Evolutionary conservation across 2,113 vertebrate genomes (phyloP).

Genomic region (Phylloscopus trochiloides): DNA sequence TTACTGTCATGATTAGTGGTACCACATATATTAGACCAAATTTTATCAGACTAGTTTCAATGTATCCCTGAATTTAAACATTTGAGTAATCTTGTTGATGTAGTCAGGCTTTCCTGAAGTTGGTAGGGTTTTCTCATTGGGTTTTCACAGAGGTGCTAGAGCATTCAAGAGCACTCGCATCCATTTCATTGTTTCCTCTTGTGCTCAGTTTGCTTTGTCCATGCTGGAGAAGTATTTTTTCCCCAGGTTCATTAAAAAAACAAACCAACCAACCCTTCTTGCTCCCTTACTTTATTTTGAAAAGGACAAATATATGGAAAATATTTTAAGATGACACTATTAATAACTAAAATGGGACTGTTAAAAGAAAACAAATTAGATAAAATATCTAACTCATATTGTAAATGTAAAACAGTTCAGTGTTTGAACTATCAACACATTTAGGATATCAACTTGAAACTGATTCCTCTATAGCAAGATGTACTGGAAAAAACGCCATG

Average conservation of each 20-base stretch:
- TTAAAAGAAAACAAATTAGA: neutral
- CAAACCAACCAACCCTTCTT: neutral
- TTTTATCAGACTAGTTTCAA: neutral
- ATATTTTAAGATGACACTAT: neutral
- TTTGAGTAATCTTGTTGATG: neutral
- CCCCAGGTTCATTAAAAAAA: neutral
- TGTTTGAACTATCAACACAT: neutral
- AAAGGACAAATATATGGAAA: neutral
- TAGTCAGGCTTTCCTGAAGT: neutral
- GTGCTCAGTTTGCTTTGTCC: neutral
- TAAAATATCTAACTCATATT: neutral
- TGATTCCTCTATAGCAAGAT: neutral
- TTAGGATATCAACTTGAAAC: neutral
- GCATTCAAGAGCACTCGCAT: neutral
- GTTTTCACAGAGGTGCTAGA: neutral
- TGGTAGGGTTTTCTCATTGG: neutral
- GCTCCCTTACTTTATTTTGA: neutral
- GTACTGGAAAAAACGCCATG: fast-evolving
- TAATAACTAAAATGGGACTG: neutral
- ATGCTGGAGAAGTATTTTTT: neutral
- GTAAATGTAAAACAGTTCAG: neutral
- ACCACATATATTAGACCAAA: neutral
- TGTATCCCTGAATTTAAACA: neutral
- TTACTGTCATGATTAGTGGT: neutral
- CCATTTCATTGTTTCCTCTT: neutral